Evolutionary conservation across 1,140 invertebrate genomes (phyloP).

Genomic region (Caenorhabditis brenneri): DNA sequence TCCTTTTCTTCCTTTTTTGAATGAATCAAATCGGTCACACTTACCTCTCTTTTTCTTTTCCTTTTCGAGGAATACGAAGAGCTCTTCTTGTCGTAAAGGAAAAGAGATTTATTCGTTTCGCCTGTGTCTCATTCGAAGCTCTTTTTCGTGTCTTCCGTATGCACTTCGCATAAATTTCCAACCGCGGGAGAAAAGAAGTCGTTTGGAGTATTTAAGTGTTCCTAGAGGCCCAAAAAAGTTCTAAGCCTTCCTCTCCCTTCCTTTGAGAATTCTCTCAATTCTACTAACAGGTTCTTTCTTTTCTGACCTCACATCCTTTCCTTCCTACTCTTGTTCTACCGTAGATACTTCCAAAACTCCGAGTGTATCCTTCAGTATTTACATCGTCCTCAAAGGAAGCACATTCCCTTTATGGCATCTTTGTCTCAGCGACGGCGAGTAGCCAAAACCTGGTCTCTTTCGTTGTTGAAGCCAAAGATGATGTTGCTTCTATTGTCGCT

Average conservation of each 20-base stretch:
- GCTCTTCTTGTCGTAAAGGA: background rate
- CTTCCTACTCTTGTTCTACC: no score
- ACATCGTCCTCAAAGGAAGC: no score
- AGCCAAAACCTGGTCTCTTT: background rate
- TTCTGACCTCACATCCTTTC: no score
- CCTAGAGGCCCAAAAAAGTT: background rate
- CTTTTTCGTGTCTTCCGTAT: background rate
- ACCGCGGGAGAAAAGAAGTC: background rate
- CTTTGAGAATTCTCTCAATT: background rate
- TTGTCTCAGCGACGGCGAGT: background rate
- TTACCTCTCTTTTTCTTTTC: background rate
- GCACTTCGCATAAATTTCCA: constrained; percentile 7
- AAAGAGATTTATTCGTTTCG: constrained; percentile 6
- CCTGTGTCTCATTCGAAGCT: background rate
- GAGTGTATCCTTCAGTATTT: no score
- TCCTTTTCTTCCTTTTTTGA: background rate
- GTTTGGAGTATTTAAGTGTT: background rate
- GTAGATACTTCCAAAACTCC: no score
- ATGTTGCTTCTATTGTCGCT: background rate
- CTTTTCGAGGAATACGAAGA: background rate
- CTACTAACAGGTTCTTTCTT: no score
- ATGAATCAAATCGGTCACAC: background rate
- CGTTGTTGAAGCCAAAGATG: background rate
- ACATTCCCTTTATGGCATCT: no score
- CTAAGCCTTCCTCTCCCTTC: background rate